Base-by-base conservation (phyloP, 2,113 vertebrate genomes). In the Cacatua alba region DNA sequence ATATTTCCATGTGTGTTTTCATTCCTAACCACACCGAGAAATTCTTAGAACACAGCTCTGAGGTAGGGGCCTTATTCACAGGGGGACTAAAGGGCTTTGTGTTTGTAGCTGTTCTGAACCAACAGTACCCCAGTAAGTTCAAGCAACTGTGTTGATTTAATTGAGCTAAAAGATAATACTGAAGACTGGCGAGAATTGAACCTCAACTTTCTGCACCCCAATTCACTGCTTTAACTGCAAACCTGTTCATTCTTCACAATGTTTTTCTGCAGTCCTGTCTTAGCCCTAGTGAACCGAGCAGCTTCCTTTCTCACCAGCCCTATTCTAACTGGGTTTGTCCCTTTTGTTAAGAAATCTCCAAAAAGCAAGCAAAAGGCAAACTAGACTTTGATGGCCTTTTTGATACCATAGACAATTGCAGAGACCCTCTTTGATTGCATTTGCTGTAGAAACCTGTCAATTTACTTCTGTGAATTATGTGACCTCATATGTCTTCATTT, bases 401-500 rank as follows among this genome's bases (percentile, higher is more conserved):
- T 78, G 39, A 71, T 62, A 63, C 23, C 17, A 33, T 0, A 78
- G 15, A 48, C 33, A 69, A 91, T 21, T 37, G 60, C 1, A 52
- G 48, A 82, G 41, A 69, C 17, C 9, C 33, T 64, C 92, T 53
- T 64, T 53, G 39, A 62, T 33, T 65, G 52, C 67, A 85, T 63
- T 84, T 92, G 86, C 49, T 62, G 33, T 1, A 90, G 74, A 92
- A 95, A 90, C 31, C 7, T 15, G 13, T 68, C 82, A 20, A 4
- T 82, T 95, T 91, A 76, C 53, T 90, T 57, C 25, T 55, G 83
- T 70, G 63, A 95, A 83, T 92, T 88, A 75, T 37, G 57, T 79
- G 82, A 87, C 78, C 51, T 74, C 37, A 60, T 13, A 76, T 4
- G 6, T 13, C 69, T 86, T 76, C 67, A 82, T 82, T 82, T 83